Evolutionary conservation across 2,888 invertebrate genomes (phyloP), one percentile per base, ranked within the genome.

Genomic region (Microctonus aethiopoides): DNA sequence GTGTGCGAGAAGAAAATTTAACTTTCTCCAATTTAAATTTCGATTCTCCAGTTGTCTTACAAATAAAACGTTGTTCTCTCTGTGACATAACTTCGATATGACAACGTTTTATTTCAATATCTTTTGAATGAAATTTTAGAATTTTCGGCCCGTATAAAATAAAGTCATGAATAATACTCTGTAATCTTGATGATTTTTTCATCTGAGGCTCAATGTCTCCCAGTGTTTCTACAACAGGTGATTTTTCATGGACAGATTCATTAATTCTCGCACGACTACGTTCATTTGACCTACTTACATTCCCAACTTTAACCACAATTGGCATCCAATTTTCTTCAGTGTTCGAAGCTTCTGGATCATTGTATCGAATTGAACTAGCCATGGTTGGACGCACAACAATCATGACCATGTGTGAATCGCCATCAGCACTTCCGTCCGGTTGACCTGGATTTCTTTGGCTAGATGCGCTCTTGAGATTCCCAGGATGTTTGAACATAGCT

Each of bases 361-460:
- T 72, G 13, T 39, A 36, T 67, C 61, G 73, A 76, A 75, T 76
- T 74, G 75, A 74, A 79, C 78, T 72, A 59, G 52, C 68, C n/a
- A 24, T 6, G 10, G 32, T 39, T 46, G 36, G 13, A n/a, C 26
- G 39, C n/a, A 16, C 22, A 36, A 24, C 57, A 29, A 52, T n/a
- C 46, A 39, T 13, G n/a, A 51, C 51, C 11, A 52, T 39, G 51
- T 41, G 34, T 52, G 56, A 39, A 51, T 24, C 51, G 5, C 13
- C 36, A 11, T 51, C 16, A 46, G 20, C 46, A 20, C 46, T 63
- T 62, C 54, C 41, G 9, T 46, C 63, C 34, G 52, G 36, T 67
- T 36, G 67, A 60, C 60, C 59, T 22, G 22, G 26, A 60, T 60
- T 60, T 39, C 39, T 34, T 60, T 46, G 24, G 11, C 26, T 46